phyloP scores from a whole-genome alignment of 1,140 invertebrate genomes.

The Helicorthomorpha holstii region DNA sequence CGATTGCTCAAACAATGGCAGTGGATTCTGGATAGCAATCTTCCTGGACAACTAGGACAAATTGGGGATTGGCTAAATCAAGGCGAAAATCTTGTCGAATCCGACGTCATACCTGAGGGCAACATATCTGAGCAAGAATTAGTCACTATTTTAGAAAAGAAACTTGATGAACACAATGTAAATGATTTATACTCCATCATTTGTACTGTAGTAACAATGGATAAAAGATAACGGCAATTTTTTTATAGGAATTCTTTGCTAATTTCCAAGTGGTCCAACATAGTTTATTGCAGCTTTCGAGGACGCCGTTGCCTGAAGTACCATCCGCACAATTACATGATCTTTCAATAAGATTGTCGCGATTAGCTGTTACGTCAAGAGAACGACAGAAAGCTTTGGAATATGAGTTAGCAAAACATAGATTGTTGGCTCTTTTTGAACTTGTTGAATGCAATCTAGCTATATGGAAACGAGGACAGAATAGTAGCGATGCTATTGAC shows the following conservation, averaged over 20 bases:
- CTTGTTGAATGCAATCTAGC: conserved; percentile 74
- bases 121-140: conserved; percentile 62
- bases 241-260: conserved; percentile 52
- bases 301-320: conserved; percentile 36
- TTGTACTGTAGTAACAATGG: background rate
- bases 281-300: conserved; percentile 50
- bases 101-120: conserved; percentile 50
- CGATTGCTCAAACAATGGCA: conserved; percentile 59
- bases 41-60: conserved; percentile 64
- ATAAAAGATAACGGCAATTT: conserved; percentile 3
- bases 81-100: conserved; percentile 61
- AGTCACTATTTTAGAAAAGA: conserved; percentile 63
- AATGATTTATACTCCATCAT: background rate
- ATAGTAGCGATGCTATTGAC: conserved; percentile 59
- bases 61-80: conserved; percentile 76
- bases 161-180: conserved; percentile 69
- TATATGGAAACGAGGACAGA: conserved; percentile 77
- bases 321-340: conserved; percentile 58
- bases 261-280: conserved; percentile 55
- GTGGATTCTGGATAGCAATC: conserved; percentile 59
- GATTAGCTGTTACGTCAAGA: conserved; percentile 15
- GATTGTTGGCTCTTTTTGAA: conserved; percentile 58
- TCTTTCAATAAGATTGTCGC: conserved; percentile 52
- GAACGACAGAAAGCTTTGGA: conserved; percentile 17
- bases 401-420: conserved; percentile 20